phyloP scores from a whole-genome alignment of 2,113 vertebrate species.

The Austrofundulus limnaeus region DNA sequence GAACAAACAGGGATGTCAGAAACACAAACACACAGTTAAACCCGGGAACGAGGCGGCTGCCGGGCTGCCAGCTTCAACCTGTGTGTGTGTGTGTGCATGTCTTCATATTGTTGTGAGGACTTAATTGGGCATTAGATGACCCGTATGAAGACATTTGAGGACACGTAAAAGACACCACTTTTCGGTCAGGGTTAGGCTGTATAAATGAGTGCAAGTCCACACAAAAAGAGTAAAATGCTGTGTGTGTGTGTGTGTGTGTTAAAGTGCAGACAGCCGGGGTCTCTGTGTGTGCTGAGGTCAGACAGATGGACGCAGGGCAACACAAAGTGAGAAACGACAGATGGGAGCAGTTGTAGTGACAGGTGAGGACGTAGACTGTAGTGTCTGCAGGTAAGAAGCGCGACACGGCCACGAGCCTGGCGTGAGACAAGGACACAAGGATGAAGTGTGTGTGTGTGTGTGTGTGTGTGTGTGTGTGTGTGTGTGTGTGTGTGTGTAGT shows the following conservation, averaged over 20 bases:
- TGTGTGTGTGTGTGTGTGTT: conserved; percentile 8
- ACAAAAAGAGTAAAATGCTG: no score
- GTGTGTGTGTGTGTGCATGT: conserved; percentile 10
- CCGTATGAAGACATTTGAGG: no score
- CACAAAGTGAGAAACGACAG: conserved; percentile 53
- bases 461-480: no score
- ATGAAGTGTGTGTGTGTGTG: no score
- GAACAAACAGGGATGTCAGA: conserved; percentile 38
- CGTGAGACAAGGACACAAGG: conserved; percentile 53
- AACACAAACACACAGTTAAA: conserved; percentile 20
- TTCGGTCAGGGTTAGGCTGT: no score
- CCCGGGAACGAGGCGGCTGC: conserved; percentile 1
- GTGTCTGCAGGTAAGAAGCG: conserved; percentile 47
- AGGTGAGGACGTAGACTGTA: conserved; percentile 50
- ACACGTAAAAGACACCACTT: no score
- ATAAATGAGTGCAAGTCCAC: no score
- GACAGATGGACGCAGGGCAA: conserved; percentile 46
- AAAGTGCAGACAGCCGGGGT: conserved; percentile 30
- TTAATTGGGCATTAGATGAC: no score
- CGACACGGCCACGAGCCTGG: conserved; percentile 13
- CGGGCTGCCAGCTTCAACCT: not conserved
- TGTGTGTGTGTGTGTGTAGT: no score
- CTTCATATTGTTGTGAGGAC: no score
- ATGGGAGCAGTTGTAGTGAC: conserved; percentile 59
- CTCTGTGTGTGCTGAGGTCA: conserved; percentile 31